Evolutionary conservation across 2,113 vertebrate species (phyloP).

Genomic region (Clarias magur): DNA sequence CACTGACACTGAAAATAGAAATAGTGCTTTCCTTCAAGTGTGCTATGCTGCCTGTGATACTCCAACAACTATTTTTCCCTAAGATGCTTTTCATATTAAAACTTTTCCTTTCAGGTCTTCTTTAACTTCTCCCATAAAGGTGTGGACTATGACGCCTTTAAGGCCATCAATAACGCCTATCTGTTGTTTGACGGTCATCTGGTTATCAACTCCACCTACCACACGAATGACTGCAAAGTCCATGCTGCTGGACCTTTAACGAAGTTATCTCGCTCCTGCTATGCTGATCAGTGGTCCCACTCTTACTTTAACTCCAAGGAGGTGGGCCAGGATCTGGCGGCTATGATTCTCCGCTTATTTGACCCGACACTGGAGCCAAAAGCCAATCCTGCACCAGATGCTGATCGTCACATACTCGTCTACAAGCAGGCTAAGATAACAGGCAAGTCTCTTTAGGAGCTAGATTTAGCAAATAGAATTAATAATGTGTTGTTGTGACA

Average conservation of each 20-base stretch:
- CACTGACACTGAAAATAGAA: background rate
- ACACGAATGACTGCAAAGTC: slow-evolving; percentile 80
- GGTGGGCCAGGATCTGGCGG: slow-evolving; percentile 84
- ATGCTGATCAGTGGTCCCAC: slow-evolving; percentile 78
- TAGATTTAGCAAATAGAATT: background rate
- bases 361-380: slow-evolving; percentile 74
- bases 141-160: slow-evolving; percentile 81
- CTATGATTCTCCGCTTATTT: slow-evolving; percentile 76
- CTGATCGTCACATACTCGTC: slow-evolving; percentile 74
- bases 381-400: slow-evolving; percentile 48
- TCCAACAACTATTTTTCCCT: background rate
- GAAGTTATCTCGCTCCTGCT: slow-evolving; percentile 82
- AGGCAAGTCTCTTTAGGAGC: background rate
- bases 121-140: slow-evolving; percentile 80
- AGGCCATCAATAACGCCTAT: slow-evolving; percentile 78
- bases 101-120: slow-evolving; percentile 74
- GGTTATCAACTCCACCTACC: slow-evolving; percentile 80
- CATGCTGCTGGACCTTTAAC: slow-evolving; percentile 87
- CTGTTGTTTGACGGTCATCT: slow-evolving; percentile 85
- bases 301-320: slow-evolving; percentile 84
- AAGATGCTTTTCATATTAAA: background rate
- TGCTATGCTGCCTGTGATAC: background rate
- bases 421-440: slow-evolving; percentile 79
- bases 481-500: background rate
- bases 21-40: background rate